Base-by-base conservation (phyloP, 1,140 invertebrate species). In the Akabosia matsudoensis region DNA sequence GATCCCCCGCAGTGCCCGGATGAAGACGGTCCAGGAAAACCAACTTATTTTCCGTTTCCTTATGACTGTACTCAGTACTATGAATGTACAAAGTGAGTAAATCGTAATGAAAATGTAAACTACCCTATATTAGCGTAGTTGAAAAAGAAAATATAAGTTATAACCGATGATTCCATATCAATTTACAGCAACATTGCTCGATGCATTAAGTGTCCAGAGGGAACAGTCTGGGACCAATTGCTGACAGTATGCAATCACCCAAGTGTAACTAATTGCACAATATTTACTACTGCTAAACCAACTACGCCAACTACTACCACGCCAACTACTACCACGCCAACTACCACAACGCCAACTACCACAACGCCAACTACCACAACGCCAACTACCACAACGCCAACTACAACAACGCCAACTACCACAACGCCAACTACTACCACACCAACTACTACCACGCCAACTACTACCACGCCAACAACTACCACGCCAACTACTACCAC, bases 81-180 rank as follows among this genome's bases (percentile, higher is more conserved):
- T 28, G 56, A 64, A 64, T 64, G 56, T 22, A 64, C 56, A 28
- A 64, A 64, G n/a, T 45, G 18, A 45, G 37, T 45, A n/a, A n/a
- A n/a, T 45, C 18, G 37, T 10, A 45, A 10, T 45, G 7, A 7
- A 10, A 45, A 45, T 45, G 37, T 18, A 45, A 45, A 7, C 37
- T 45, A n/a, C n/a, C n/a, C n/a, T n/a, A n/a, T n/a, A n/a, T 45
- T 45, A 45, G 7, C 37, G 37, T 7, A 45, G 18, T 10, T 45
- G 37, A 45, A 45, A 45, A 45, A 10, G 37, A 10, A 45, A 18
- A 45, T 18, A 7, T 10, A 45, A 45, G 7, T 10, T 45, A 45
- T 45, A 45, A 45, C 18, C 18, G 7, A 45, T 45, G 37, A 45
- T 45, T 45, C 18, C 37, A n/a, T 45, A 45, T 45, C 7, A 45